Conservation (phyloP, 2,888 invertebrate genomes). For the Ceraclea dissimilis region DNA sequence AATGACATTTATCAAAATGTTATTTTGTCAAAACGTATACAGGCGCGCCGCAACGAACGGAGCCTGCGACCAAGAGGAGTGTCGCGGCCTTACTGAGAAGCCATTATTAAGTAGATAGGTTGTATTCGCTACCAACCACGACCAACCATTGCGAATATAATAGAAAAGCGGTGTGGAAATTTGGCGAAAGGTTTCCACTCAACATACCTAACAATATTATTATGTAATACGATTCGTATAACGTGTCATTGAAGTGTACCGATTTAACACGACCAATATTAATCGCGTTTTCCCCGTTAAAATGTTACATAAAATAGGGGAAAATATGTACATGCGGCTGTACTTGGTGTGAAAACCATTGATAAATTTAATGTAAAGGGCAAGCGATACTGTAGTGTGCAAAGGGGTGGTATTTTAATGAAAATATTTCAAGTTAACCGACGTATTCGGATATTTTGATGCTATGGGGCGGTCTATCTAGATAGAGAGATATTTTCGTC, state of each 20-base stretch:
- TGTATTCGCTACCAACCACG: not conserved
- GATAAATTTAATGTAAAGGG: not conserved
- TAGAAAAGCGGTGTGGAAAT: not conserved
- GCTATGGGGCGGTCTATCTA: no score
- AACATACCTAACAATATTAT: not conserved
- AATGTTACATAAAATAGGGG: no score
- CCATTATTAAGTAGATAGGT: constrained; percentile 6
- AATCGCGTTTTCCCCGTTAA: no score
- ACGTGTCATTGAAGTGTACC: no score
- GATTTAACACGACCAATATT: no score
- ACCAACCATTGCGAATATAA: not conserved
- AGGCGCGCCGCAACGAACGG: constrained; percentile 3
- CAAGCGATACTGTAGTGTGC: no score
- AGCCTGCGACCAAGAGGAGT: constrained; percentile 16
- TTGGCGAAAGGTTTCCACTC: not conserved
- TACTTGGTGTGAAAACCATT: not conserved
- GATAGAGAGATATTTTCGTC: no score
- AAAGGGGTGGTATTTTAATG: no score
- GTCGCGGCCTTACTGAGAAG: constrained; percentile 22
- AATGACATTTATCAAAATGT: constrained; percentile 16
- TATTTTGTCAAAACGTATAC: not conserved
- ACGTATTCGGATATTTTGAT: no score
- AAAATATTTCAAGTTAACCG: no score
- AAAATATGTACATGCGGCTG: no score
- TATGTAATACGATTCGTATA: not conserved